Percentiles rank a stretch among this genome's conserved stretches.
Conservation (phyloP, 2,888 invertebrate species). For the Stenchaetothrips biformis region DNA sequence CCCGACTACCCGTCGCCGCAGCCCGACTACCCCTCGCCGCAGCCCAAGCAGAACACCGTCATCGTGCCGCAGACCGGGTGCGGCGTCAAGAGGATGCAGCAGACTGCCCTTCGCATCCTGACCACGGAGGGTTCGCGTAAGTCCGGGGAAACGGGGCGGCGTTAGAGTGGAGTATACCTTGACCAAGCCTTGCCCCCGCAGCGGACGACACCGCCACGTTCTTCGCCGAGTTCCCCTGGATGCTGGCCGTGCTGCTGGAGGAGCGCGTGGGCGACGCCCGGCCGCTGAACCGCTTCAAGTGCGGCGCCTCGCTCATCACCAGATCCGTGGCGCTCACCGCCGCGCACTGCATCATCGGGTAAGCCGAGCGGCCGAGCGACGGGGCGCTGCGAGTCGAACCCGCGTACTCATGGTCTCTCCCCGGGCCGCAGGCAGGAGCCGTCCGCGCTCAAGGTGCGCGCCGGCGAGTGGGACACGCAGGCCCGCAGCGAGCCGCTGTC, state of each 20-base stretch:
- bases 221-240: constrained; percentile 81
- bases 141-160: background rate
- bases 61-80: background rate
- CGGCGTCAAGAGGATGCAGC: background rate
- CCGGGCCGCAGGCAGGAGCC: constrained; percentile 35
- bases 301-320: constrained; percentile 76
- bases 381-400: background rate
- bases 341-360: constrained; percentile 66
- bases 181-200: background rate
- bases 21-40: background rate
- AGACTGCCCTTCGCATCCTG: background rate
- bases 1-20: background rate
- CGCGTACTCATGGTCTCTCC: background rate
- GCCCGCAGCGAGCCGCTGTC: constrained; percentile 63
- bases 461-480: constrained; percentile 83
- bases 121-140: background rate
- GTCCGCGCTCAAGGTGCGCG: constrained; percentile 51
- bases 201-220: constrained; percentile 58
- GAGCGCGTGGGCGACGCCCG: constrained; percentile 49
- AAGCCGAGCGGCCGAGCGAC: constrained; percentile 39
- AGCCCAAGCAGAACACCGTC: background rate
- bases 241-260: constrained; percentile 64
- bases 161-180: background rate
- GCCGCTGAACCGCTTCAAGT: constrained; percentile 61
- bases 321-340: constrained; percentile 71